A percentile compares a stretch with the other conserved stretches of the same genome.
phyloP scores from a whole-genome alignment of 2,113 vertebrate species.

The Prunella fulvescens region DNA sequence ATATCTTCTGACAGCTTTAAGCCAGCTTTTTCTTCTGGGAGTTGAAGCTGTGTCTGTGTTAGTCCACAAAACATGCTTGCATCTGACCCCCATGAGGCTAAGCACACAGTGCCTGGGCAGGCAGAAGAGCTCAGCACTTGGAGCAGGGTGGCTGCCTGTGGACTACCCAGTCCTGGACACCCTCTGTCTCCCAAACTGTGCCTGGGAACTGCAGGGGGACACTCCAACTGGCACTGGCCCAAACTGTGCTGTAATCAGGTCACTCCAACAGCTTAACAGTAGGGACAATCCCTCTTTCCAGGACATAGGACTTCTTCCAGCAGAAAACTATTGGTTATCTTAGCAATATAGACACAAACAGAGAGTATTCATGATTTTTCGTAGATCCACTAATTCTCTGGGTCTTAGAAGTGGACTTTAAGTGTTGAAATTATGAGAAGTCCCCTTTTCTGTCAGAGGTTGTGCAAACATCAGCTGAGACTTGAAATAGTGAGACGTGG shows the following conservation, averaged over 20 bases:
- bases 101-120: accelerated
- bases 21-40: background rate
- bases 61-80: accelerated
- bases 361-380: background rate
- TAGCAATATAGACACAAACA: background rate
- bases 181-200: background rate
- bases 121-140: accelerated
- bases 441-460: background rate
- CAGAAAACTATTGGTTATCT: background rate
- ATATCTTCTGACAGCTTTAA: background rate
- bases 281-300: background rate
- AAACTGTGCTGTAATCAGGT: background rate
- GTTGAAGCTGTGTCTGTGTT: background rate
- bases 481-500: background rate
- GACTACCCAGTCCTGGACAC: background rate
- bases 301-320: background rate
- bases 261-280: background rate
- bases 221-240: background rate
- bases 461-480: background rate
- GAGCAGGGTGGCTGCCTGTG: background rate
- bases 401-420: background rate
- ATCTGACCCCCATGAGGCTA: accelerated
- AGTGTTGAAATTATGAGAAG: background rate
- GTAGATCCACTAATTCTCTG: background rate
- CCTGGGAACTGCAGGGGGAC: background rate